phyloP scores from a whole-genome alignment of 2,797 vertebrate genomes.

The Erethizon dorsatum region DNA sequence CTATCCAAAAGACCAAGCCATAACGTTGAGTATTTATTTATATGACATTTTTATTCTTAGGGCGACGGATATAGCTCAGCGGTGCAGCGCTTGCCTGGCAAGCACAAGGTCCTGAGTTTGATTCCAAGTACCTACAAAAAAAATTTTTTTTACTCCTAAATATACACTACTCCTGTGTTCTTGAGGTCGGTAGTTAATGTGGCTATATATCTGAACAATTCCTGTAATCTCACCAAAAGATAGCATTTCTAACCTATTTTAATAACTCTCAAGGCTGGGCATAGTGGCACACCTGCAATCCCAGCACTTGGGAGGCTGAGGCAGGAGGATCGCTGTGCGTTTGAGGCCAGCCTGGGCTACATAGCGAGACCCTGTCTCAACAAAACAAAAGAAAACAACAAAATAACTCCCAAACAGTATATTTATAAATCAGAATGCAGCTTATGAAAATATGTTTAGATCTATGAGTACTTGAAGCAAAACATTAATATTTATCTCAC shows the following conservation, averaged over 20 bases:
- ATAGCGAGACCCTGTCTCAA: too few relatives aligned
- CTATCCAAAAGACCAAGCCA: not conserved
- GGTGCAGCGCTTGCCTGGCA: too few relatives aligned
- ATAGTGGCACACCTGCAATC: too few relatives aligned
- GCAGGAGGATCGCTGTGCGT: too few relatives aligned
- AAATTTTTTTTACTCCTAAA: not conserved
- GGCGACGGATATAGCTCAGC: too few relatives aligned
- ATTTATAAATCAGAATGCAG: not conserved
- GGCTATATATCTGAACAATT: not conserved
- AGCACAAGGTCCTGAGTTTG: too few relatives aligned
- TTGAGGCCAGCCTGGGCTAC: too few relatives aligned
- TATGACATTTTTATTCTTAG: not conserved
- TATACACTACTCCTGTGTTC: not conserved
- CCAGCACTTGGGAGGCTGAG: too few relatives aligned
- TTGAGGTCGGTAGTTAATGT: not conserved
- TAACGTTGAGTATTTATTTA: not conserved
- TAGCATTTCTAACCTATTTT: not conserved
- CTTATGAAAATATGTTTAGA: constrained; percentile 46
- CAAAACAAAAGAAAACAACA: too few relatives aligned
- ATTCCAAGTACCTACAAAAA: too few relatives aligned
- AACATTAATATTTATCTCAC: constrained; percentile 2
- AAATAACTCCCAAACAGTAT: not conserved
- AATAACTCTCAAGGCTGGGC: not conserved
- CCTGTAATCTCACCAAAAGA: not conserved
- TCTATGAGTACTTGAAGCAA: not conserved